phyloP scores from a whole-genome alignment of 2,113 vertebrate genomes.

The Sprattus sprattus region DNA sequence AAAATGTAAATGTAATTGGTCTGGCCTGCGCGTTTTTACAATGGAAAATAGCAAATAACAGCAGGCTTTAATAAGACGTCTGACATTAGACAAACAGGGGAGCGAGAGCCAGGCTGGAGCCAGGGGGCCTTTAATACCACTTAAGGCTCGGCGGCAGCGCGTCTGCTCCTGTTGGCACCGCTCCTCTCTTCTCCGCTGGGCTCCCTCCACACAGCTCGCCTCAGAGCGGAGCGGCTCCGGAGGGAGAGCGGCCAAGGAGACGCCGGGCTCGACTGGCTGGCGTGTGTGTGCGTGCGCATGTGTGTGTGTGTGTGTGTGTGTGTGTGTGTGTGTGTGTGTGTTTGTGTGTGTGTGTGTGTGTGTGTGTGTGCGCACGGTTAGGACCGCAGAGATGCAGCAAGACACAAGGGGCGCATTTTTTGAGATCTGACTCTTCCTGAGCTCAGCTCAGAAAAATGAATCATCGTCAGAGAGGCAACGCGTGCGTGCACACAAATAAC shows the following conservation, averaged over 20 bases:
- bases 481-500: background rate
- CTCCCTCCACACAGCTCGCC: background rate
- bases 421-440: background rate
- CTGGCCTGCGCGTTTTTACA: constrained; percentile 54
- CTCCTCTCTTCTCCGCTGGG: background rate
- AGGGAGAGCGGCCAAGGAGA: background rate
- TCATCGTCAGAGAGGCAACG: background rate
- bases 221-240: background rate
- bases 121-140: constrained; percentile 61
- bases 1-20: constrained; percentile 49
- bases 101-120: constrained; percentile 29
- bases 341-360: background rate
- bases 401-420: background rate
- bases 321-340: no score
- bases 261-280: background rate
- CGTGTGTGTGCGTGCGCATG: background rate
- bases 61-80: constrained; percentile 63
- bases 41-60: constrained; percentile 63
- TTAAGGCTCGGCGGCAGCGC: constrained; percentile 54
- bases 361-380: background rate
- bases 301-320: background rate
- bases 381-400: background rate
- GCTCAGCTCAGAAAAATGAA: background rate
- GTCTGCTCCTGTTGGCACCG: constrained; percentile 44
- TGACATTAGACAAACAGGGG: constrained; percentile 55